Percentiles rank a stretch among this genome's conserved stretches.
Conservation (phyloP, 2,888 invertebrate species). For the Entomobrya proxima region DNA sequence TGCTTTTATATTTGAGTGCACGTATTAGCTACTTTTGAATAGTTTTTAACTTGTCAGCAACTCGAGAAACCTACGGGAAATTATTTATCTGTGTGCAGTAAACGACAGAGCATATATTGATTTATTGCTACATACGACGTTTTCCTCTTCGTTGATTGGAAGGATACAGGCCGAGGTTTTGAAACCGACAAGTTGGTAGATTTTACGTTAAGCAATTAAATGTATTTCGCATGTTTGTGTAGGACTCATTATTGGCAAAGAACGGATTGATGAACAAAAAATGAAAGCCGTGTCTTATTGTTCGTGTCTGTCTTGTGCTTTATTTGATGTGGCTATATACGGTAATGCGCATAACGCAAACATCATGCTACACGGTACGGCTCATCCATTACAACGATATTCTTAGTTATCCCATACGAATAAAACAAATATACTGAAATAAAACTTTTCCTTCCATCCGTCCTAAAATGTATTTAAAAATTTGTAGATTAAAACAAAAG, state of each 20-base stretch:
- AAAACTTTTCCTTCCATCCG: constrained; percentile 25
- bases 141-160: not conserved
- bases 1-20: not conserved
- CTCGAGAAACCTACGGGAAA: constrained; percentile 25
- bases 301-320: not conserved
- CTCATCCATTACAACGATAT: constrained; percentile 30
- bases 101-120: constrained; percentile 18
- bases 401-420: constrained; percentile 39
- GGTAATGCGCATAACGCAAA: too few relatives aligned
- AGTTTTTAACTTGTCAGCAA: constrained; percentile 42
- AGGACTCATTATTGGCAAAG: constrained; percentile 25
- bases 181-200: not conserved
- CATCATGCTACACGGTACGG: not conserved
- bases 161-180: not conserved
- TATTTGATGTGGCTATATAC: not conserved
- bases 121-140: not conserved
- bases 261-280: constrained; percentile 31
- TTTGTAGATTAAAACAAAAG: constrained; percentile 40
- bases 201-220: constrained; percentile 18
- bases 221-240: not conserved
- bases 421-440: constrained; percentile 44
- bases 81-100: constrained; percentile 13
- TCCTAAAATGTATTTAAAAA: constrained; percentile 20
- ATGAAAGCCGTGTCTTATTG: not conserved
- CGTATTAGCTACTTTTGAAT: not conserved